A percentile compares a stretch with the other conserved stretches of the same genome.
These are phyloP conservation scores for Unio delphinus DNA, from an alignment of 2,888 invertebrate genomes.

Conservation along the genomic window DNA sequence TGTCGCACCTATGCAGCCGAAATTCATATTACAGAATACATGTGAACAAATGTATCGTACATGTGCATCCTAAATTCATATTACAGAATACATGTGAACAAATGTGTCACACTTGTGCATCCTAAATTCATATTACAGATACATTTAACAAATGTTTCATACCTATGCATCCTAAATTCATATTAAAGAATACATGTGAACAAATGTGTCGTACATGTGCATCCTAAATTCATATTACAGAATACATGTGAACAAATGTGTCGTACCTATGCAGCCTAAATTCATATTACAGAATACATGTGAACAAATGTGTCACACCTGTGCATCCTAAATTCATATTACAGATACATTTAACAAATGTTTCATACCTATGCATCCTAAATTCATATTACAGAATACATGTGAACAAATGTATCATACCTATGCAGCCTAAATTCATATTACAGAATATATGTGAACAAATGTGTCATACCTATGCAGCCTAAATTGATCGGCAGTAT, in stretches of 20 bases:
- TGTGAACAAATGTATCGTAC: constrained; percentile 28
- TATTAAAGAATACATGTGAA: no score
- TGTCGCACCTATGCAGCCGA: constrained; percentile 65
- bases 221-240: constrained; percentile 56
- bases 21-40: constrained; percentile 37
- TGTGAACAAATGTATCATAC: constrained; percentile 28
- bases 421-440: constrained; percentile 66
- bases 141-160: not conserved
- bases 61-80: constrained; percentile 66
- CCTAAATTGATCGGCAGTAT: constrained; percentile 70
- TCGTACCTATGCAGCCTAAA: constrained; percentile 68
- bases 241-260: no score
- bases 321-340: constrained; percentile 62
- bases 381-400: constrained; percentile 37
- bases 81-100: no score
- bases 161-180: constrained; percentile 69
- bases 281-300: constrained; percentile 9
- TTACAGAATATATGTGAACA: no score
- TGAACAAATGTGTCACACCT: constrained; percentile 45
- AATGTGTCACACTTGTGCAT: constrained; percentile 60
- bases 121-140: constrained; percentile 50
- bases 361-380: constrained; percentile 65
- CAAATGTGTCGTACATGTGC: constrained; percentile 55
- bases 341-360: no score
- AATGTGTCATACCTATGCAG: constrained; percentile 60